Conservation (phyloP, 2,888 invertebrate genomes). For the Meteorus colon region DNA sequence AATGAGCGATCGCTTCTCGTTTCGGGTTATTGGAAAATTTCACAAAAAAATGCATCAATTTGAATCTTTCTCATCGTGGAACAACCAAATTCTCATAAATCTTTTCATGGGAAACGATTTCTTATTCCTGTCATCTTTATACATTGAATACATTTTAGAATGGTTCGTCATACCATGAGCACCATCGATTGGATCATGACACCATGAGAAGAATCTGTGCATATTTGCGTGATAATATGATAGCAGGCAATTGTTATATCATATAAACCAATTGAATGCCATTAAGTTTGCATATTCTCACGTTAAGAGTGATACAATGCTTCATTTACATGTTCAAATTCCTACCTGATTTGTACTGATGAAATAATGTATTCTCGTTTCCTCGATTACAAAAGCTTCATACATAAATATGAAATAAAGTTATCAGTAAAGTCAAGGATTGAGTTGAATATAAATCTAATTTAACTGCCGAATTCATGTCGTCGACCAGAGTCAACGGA, state of each 20-base stretch:
- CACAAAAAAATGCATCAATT: constrained; percentile 26
- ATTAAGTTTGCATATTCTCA: not conserved
- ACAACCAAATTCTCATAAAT: not conserved
- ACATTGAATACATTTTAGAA: no score
- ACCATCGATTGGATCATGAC: no score
- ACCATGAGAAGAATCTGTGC: no score
- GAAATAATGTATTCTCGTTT: not conserved
- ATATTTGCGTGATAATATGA: no score
- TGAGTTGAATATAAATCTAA: constrained; percentile 49
- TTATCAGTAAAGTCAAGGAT: constrained; percentile 42
- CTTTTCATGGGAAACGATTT: not conserved
- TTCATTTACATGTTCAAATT: not conserved
- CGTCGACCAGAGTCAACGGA: constrained; percentile 34
- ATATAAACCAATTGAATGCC: no score
- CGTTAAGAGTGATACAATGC: not conserved
- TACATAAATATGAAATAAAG: constrained; percentile 45
- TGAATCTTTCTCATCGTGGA: not conserved
- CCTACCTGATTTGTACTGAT: not conserved
- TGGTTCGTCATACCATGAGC: no score
- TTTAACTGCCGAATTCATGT: constrained; percentile 48
- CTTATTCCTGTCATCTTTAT: not conserved
- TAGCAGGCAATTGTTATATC: no score
- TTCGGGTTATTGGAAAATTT: constrained; percentile 51
- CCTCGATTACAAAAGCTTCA: not conserved
- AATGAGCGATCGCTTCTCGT: constrained; percentile 48